phyloP scores from a whole-genome alignment of 2,888 invertebrate species.

The Drosophila trichaetosa region DNA sequence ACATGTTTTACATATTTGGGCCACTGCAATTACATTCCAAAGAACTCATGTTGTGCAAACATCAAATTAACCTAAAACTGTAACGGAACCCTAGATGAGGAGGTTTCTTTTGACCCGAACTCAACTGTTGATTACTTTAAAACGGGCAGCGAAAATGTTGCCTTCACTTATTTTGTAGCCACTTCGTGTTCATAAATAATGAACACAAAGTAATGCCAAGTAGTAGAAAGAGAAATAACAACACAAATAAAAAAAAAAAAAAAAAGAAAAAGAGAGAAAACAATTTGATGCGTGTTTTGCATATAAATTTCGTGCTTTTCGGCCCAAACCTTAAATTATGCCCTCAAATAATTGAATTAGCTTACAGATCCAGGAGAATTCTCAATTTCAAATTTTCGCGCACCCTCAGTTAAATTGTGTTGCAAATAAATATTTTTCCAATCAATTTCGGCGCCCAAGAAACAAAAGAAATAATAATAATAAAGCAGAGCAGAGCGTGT shows the following conservation, averaged over 20 bases:
- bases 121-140: slow-evolving; percentile 71
- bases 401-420: slow-evolving; percentile 53
- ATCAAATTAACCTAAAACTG: slow-evolving; percentile 46
- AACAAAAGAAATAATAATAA: not conserved
- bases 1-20: slow-evolving; percentile 71
- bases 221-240: slow-evolving; percentile 6
- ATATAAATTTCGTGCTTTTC: slow-evolving; percentile 72
- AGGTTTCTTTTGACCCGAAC: not conserved
- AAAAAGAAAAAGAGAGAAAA: slow-evolving; percentile 21
- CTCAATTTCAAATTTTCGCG: slow-evolving; percentile 7
- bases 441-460: slow-evolving; percentile 57
- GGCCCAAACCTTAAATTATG: slow-evolving; percentile 66
- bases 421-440: slow-evolving; percentile 75
- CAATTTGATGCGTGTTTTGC: slow-evolving; percentile 78
- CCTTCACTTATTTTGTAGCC: slow-evolving; percentile 68
- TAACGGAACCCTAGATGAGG: not conserved
- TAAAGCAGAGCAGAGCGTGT: not conserved
- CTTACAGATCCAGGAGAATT: slow-evolving; percentile 50
- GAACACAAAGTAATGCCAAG: slow-evolving; percentile 33
- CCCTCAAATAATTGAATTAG: slow-evolving; percentile 78
- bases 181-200: slow-evolving; percentile 77
- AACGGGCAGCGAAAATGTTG: slow-evolving; percentile 49
- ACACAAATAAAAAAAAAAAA: not conserved
- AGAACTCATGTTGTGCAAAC: slow-evolving; percentile 55
- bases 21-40: slow-evolving; percentile 52